Evolutionary conservation across 1,140 invertebrate species (phyloP), one percentile per base, ranked within the genome.

Genomic region (Solenopsis fugax): DNA sequence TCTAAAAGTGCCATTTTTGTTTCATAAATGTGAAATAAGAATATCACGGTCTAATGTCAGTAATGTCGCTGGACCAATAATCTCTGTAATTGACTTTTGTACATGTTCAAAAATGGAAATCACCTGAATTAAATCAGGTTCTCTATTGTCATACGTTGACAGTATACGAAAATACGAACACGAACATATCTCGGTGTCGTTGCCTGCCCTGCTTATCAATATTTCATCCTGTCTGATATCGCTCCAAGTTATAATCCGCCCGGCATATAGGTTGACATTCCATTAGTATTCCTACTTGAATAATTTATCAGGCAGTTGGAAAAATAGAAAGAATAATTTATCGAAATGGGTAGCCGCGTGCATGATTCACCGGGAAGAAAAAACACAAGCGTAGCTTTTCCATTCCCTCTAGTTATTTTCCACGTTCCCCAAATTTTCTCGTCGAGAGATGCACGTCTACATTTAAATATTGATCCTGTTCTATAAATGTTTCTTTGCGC

Each of bases 251-350:
- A 64, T 45, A 76, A 60, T 76, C 21, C 45, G 45, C 18, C 34
- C 58, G 58, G 54, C 37, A 45, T 81, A 34, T 71, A 56, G 10
- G 21, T 71, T 41, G 65, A 45, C 50, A 6, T 81, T 41, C 3
- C 37, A 81, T 71, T 71, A 71, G 45, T 81, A 71, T 81, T 45
- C 37, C 37, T n/a, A 64, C 24, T 48, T 56, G 64, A 69, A 81
- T 81, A 81, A 81, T 71, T 71, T 29, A 71, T 71, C 24, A 58
- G 21, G 10, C 16, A n/a, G 18, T 58, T 29, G 2, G 21, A 56
- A 58, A 71, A 71, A 45, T 71, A 71, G 37, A 34, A 41, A 18
- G 21, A 71, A 81, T 75, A 24, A 50, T 56, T 60, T 34, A 34
- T 73, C 9, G 21, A 6, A 6, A 24, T 7, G 58, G 34, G 7